These are phyloP conservation scores for Argya squamiceps DNA, from an alignment of 2,797 vertebrate genomes.

Conservation along the genomic window DNA sequence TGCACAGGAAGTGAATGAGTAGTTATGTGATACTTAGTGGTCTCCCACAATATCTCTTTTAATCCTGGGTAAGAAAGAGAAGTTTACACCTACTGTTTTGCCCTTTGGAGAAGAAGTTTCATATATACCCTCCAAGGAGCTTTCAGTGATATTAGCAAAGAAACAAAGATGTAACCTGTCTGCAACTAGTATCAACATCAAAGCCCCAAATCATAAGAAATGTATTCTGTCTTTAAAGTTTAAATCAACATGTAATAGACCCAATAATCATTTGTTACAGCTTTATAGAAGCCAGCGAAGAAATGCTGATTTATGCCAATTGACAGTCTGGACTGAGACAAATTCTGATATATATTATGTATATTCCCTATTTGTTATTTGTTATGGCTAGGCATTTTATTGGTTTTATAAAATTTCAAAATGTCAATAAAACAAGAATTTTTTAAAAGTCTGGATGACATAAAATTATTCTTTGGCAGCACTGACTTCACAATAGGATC, in stretches of 20 bases:
- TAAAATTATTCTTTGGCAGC: neutral
- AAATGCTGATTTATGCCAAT: neutral
- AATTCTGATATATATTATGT: neutral
- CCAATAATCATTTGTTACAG: neutral
- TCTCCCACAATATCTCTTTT: neutral
- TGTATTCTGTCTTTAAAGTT: neutral
- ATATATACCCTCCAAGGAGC: neutral
- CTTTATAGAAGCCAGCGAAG: neutral
- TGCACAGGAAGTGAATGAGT: neutral
- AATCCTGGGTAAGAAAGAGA: neutral
- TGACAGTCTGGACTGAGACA: neutral
- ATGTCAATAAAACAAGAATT: neutral
- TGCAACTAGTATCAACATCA: neutral
- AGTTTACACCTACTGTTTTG: neutral
- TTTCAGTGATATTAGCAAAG: neutral
- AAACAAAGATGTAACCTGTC: neutral
- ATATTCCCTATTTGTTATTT: neutral
- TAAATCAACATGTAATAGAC: neutral
- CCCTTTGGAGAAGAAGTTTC: neutral
- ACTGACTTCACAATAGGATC: conserved; percentile 5
- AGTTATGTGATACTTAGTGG: too few relatives aligned
- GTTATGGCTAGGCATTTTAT: neutral
- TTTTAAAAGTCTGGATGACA: neutral
- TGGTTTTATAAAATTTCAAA: conserved; percentile 16
- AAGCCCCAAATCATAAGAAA: fast-evolving